Conservation (phyloP, 2,797 vertebrate species). For the Chrosomus eos region DNA sequence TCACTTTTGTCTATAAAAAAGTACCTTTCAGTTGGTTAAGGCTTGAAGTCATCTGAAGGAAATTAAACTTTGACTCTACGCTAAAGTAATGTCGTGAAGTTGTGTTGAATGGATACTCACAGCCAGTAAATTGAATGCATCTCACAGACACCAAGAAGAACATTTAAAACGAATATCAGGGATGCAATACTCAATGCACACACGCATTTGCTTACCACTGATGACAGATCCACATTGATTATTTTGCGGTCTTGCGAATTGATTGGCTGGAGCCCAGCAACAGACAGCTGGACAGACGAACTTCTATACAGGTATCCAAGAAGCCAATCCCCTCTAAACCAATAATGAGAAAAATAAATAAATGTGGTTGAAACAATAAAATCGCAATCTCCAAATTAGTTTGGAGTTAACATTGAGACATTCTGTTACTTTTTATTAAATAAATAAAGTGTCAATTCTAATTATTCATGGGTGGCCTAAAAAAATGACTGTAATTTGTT, state of each 20-base stretch:
- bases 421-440: background rate
- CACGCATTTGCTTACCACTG: conserved; percentile 83
- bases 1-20: background rate
- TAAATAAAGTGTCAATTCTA: background rate
- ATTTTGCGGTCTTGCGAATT: conserved; percentile 83
- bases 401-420: background rate
- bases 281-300: conserved; percentile 86
- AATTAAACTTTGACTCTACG: conserved; percentile 2
- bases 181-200: background rate
- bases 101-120: background rate
- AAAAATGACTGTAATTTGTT: background rate
- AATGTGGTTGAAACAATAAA: background rate
- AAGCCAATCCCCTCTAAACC: conserved; percentile 92
- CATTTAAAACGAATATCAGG: background rate
- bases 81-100: background rate
- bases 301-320: conserved; percentile 93
- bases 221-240: conserved; percentile 93
- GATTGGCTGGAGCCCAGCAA: conserved; percentile 93
- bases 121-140: background rate
- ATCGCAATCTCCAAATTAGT: background rate
- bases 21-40: background rate
- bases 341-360: background rate
- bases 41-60: background rate
- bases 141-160: background rate
- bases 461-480: background rate